phyloP scores from a whole-genome alignment of 2,113 vertebrate species.

The Formicarius rufipectus region DNA sequence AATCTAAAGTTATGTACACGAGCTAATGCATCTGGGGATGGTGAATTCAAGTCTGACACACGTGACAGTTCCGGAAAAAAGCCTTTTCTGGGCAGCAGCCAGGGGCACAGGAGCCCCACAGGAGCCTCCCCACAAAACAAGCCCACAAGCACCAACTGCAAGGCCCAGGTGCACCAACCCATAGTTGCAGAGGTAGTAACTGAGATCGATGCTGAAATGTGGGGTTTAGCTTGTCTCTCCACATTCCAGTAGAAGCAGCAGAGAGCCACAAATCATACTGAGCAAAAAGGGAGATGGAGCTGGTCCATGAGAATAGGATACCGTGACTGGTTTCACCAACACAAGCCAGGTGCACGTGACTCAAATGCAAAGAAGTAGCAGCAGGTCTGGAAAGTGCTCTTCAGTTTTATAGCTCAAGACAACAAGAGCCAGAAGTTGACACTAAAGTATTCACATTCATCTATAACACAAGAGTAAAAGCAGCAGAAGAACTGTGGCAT shows the following conservation, averaged over 20 bases:
- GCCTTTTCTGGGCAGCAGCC: background rate
- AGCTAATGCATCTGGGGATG: background rate
- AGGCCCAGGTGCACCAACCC: rapidly evolving
- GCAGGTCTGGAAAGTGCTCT: background rate
- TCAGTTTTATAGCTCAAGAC: background rate
- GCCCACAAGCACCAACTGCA: rapidly evolving
- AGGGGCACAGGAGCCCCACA: background rate
- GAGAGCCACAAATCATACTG: background rate
- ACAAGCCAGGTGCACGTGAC: background rate
- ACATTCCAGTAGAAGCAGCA: background rate
- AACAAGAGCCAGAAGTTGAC: background rate
- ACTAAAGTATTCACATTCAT: background rate
- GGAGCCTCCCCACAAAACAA: rapidly evolving
- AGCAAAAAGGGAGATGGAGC: background rate
- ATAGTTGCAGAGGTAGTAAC: background rate
- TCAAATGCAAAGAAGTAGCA: background rate
- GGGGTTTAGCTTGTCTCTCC: background rate
- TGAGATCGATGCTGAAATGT: rapidly evolving
- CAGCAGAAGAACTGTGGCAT: background rate
- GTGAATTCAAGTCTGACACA: background rate
- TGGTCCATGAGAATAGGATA: background rate
- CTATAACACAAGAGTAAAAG: background rate
- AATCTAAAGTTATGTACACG: background rate
- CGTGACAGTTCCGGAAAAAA: background rate
- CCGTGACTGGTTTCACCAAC: background rate